Evolutionary conservation across 2,888 invertebrate genomes (phyloP).

Genomic region (Melieria omissa): DNA sequence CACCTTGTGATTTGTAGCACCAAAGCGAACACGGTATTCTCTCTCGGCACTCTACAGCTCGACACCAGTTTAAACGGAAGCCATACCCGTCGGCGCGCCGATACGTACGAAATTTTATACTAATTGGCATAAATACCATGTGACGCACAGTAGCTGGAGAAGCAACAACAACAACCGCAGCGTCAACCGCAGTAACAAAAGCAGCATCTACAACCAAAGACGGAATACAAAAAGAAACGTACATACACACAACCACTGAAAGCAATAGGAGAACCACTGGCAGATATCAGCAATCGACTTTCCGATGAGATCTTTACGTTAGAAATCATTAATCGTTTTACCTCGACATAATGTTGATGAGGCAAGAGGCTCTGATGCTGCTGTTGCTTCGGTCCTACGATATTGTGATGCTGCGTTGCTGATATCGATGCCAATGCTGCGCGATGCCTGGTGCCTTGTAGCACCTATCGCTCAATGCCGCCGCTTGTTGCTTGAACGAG

Average conservation of each 20-base stretch:
- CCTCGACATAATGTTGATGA: conserved; percentile 64
- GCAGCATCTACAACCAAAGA: conserved; percentile 26
- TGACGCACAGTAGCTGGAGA: conserved; percentile 57
- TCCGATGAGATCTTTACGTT: conserved; percentile 63
- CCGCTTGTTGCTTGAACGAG: conserved; percentile 19
- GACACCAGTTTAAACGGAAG: conserved; percentile 63
- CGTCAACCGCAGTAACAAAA: conserved; percentile 31
- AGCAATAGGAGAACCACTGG: conserved; percentile 11
- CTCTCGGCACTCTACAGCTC: background rate
- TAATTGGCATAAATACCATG: conserved; percentile 66
- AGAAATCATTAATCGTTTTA: conserved; percentile 64
- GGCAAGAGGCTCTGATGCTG: conserved; percentile 39
- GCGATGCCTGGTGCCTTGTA: conserved; percentile 17
- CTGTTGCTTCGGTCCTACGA: conserved; percentile 22
- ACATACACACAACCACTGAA: conserved; percentile 6
- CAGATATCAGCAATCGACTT: conserved; percentile 5
- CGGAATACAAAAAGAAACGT: conserved; percentile 20
- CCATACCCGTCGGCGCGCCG: conserved; percentile 50
- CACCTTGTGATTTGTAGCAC: conserved; percentile 32
- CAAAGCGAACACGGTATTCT: conserved; percentile 9
- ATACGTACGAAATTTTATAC: conserved; percentile 65
- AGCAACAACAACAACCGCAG: conserved; percentile 31
- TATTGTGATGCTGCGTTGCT: conserved; percentile 28
- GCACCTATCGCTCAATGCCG: conserved; percentile 1
- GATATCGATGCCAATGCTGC: conserved; percentile 26